Evolutionary conservation across 2,888 invertebrate species (phyloP).

Genomic region (Micoletzkya japonica): DNA sequence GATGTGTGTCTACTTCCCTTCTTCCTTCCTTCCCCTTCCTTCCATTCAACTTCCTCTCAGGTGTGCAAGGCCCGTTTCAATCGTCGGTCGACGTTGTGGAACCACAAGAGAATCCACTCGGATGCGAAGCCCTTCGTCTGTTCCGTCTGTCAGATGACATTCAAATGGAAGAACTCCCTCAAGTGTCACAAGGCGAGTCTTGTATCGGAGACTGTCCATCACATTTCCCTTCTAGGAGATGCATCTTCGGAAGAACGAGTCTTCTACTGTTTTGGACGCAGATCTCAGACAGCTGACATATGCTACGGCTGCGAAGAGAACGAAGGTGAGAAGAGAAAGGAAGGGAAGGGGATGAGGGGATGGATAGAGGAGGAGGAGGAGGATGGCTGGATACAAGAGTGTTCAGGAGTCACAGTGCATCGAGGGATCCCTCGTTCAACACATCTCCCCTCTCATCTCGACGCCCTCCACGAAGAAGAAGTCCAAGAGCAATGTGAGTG

Average conservation of each 20-base stretch:
- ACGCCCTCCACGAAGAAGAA: constrained; percentile 7
- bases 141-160: constrained; percentile 62
- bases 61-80: constrained; percentile 63
- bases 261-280: constrained; percentile 46
- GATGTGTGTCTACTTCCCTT: constrained; percentile 44
- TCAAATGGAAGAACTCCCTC: constrained; percentile 64
- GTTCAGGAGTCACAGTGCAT: not conserved
- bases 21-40: no score
- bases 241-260: constrained; percentile 63
- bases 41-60: constrained; percentile 31
- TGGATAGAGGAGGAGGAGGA: constrained; percentile 4
- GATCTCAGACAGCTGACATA: constrained; percentile 59
- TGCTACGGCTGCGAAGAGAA: constrained; percentile 61
- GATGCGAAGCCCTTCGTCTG: constrained; percentile 63
- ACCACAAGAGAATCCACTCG: constrained; percentile 63
- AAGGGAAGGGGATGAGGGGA: no score
- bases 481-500: constrained; percentile 3
- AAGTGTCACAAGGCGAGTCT: constrained; percentile 41
- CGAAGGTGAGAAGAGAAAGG: constrained; percentile 4
- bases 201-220: not conserved
- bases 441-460: not conserved
- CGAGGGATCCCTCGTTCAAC: constrained; percentile 22
- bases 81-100: constrained; percentile 63
- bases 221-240: constrained; percentile 46
- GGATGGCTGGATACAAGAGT: no score